These are phyloP conservation scores for Pungitius pungitius DNA, from an alignment of 2,113 vertebrate genomes.

Conservation along the genomic window DNA sequence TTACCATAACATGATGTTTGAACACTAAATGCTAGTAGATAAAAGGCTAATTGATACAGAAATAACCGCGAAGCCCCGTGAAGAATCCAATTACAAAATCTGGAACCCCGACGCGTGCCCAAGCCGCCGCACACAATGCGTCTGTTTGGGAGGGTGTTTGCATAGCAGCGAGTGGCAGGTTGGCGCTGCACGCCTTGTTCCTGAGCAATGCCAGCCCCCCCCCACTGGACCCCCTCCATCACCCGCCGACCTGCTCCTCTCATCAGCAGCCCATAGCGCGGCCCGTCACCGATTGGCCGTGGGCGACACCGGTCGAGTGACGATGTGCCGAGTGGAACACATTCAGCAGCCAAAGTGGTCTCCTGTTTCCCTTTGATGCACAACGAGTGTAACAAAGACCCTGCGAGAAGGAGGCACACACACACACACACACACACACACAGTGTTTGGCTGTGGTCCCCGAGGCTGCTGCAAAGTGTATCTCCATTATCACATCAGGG, in stretches of 20 bases:
- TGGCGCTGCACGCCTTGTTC: constrained; percentile 76
- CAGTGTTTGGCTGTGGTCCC: background rate
- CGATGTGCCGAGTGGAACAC: background rate
- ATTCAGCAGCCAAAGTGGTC: background rate
- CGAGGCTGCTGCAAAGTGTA: too few relatives aligned
- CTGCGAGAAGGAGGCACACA: background rate
- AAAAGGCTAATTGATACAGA: background rate
- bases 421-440: constrained; percentile 15
- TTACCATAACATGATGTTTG: background rate
- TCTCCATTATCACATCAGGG: constrained; percentile 55
- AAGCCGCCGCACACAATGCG: background rate
- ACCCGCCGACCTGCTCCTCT: constrained; percentile 74
- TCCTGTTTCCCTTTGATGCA: background rate
- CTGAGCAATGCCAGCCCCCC: constrained; percentile 64
- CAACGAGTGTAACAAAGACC: background rate
- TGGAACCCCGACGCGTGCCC: background rate
- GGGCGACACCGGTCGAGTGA: constrained; percentile 39
- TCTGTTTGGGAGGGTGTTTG: constrained; percentile 47
- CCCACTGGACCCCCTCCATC: constrained; percentile 62
- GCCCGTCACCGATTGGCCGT: constrained; percentile 25
- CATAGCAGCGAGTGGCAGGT: constrained; percentile 74
- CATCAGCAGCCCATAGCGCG: constrained; percentile 40
- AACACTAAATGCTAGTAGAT: background rate
- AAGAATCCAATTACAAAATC: constrained; percentile 28
- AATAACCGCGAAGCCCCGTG: background rate